Evolutionary conservation across 2,888 invertebrate genomes (phyloP).

Genomic region (Agrochola lota): DNA sequence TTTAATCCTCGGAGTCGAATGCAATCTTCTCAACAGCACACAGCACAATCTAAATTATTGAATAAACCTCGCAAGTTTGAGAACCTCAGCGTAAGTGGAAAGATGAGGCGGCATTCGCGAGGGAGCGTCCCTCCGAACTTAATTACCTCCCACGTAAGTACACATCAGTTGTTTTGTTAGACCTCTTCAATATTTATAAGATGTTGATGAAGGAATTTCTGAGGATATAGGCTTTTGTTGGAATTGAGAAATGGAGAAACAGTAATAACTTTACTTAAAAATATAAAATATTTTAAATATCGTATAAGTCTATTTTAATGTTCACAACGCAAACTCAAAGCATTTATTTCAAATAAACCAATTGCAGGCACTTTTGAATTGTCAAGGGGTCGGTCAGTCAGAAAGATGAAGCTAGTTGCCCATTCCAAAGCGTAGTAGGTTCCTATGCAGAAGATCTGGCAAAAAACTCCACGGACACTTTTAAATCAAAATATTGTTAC

Average conservation of each 20-base stretch:
- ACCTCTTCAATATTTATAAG: constrained; percentile 69
- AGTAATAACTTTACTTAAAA: background rate
- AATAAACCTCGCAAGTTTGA: constrained; percentile 58
- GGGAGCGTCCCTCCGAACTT: constrained; percentile 61
- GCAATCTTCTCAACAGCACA: background rate
- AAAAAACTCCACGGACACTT: too few species aligned
- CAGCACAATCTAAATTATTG: constrained; percentile 38
- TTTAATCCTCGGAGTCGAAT: background rate
- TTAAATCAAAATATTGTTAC: too few species aligned
- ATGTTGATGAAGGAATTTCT: constrained; percentile 59
- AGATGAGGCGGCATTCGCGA: constrained; percentile 64
- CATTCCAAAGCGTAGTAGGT: too few species aligned
- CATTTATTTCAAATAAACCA: too few species aligned
- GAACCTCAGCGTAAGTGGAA: constrained; percentile 49
- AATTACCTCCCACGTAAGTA: constrained; percentile 67
- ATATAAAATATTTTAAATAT: background rate
- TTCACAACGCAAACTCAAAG: too few species aligned
- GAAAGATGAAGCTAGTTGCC: too few species aligned
- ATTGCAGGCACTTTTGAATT: too few species aligned
- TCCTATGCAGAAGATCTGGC: too few species aligned
- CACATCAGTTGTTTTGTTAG: constrained; percentile 66
- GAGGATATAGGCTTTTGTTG: constrained; percentile 28
- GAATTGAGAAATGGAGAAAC: background rate
- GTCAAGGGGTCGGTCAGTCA: too few species aligned
- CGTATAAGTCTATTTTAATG: background rate